These are phyloP conservation scores for Lasioglossum leucozonium DNA, from an alignment of 2,888 invertebrate genomes.

Conservation along the genomic window DNA sequence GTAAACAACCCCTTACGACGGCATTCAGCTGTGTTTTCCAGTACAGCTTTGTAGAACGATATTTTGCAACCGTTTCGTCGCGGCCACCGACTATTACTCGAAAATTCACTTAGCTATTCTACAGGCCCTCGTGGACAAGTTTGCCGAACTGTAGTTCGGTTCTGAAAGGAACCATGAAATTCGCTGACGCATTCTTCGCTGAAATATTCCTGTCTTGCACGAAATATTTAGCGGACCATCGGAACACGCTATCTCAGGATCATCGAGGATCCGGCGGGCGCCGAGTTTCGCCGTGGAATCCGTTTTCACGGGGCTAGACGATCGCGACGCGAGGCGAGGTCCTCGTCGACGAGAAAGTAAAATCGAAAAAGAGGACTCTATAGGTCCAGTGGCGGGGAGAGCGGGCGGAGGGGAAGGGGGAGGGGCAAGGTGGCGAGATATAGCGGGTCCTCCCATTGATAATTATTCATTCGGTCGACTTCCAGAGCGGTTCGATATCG, in stretches of 20 bases:
- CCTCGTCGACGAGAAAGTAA: conserved; percentile 14
- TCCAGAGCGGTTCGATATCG: conserved; percentile 76
- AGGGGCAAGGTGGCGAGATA: conserved; percentile 58
- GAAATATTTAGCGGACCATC: not conserved
- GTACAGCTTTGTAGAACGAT: conserved; percentile 15
- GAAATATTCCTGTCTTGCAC: not conserved
- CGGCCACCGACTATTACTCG: not conserved
- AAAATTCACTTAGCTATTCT: not conserved
- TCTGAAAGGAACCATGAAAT: not conserved
- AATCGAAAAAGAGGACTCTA: conserved; percentile 26
- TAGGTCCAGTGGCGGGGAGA: not conserved
- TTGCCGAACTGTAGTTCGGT: not conserved
- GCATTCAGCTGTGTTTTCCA: conserved; percentile 21
- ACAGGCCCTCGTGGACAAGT: not conserved
- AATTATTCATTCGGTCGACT: conserved; percentile 81
- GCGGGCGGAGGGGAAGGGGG: not conserved
- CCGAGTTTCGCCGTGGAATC: not conserved
- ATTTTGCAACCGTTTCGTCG: conserved; percentile 3
- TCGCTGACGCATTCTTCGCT: not conserved
- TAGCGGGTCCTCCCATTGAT: conserved; percentile 76
- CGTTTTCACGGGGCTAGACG: conserved; percentile 17
- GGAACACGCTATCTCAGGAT: not conserved
- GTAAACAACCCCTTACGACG: conserved; percentile 67
- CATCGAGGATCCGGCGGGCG: not conserved
- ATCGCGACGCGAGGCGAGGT: conserved; percentile 16